phyloP scores from a whole-genome alignment of 2,113 vertebrate species.

The Trogon surrucura region DNA sequence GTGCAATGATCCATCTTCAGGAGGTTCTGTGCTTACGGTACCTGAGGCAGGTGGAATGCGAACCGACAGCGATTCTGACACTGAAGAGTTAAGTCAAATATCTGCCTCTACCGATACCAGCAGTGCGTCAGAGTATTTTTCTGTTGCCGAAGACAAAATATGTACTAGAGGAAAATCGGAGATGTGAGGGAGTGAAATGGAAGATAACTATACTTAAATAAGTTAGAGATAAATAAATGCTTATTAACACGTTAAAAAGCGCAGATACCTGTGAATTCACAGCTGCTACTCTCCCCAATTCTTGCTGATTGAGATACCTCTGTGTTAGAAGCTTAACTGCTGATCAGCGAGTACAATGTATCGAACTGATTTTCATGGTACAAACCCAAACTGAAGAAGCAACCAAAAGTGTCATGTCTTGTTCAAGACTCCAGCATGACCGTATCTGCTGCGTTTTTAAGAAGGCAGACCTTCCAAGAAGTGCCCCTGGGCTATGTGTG shows the following conservation, averaged over 20 bases:
- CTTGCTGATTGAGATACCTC: neutral
- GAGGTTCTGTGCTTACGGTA: neutral
- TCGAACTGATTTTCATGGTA: neutral
- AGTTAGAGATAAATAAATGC: neutral
- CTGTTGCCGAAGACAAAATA: slow-evolving; percentile 6
- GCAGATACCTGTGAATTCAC: neutral
- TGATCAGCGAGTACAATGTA: neutral
- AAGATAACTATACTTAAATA: neutral
- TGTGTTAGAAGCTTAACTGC: neutral
- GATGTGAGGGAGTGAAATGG: neutral
- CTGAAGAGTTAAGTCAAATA: neutral
- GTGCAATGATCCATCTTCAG: rapidly evolving
- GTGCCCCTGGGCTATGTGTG: too few relatives aligned
- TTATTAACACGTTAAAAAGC: neutral
- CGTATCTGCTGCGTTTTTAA: neutral
- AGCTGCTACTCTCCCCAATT: neutral
- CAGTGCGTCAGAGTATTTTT: slow-evolving; percentile 17
- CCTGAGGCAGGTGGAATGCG: neutral
- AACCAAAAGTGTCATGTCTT: neutral
- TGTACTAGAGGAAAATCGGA: neutral
- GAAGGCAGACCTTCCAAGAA: neutral
- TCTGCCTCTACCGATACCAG: neutral
- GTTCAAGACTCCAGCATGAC: neutral
- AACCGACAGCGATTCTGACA: slow-evolving; percentile 25
- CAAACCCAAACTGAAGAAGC: neutral